These are phyloP conservation scores for Tetranychus truncatus DNA, from an alignment of 2,888 invertebrate genomes.

Conservation along the genomic window DNA sequence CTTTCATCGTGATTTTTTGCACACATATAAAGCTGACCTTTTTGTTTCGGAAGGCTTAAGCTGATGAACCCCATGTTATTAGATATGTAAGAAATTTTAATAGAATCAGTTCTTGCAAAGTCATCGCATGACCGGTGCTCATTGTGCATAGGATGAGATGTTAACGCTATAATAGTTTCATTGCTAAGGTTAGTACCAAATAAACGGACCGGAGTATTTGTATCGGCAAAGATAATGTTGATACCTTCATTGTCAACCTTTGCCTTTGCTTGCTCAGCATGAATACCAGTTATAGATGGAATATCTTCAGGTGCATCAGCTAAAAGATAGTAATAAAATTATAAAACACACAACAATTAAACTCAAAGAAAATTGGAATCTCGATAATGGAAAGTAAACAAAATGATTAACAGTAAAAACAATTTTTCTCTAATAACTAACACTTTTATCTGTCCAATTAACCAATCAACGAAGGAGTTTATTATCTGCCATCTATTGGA, in stretches of 20 bases:
- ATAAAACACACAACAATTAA: too few species aligned
- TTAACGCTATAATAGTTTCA: neutral
- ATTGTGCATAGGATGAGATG: neutral
- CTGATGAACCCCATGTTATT: neutral
- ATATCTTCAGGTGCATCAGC: neutral
- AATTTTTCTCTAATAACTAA: too few species aligned
- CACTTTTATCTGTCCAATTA: too few species aligned
- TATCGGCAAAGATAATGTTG: slow-evolving; percentile 3
- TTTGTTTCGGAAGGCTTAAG: neutral
- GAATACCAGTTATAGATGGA: neutral
- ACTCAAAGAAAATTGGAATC: too few species aligned
- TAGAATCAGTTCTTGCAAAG: neutral
- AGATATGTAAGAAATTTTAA: neutral
- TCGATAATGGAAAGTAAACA: too few species aligned
- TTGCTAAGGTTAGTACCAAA: neutral
- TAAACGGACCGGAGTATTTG: neutral
- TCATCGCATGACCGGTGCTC: neutral
- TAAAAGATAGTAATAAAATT: too few species aligned
- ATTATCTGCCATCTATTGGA: too few species aligned
- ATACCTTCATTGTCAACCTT: neutral
- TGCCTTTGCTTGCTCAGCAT: neutral
- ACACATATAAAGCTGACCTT: neutral
- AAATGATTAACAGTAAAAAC: too few species aligned
- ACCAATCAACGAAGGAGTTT: too few species aligned
- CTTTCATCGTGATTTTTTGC: neutral